Percentiles rank a stretch among this genome's conserved stretches.
Conservation (phyloP, 64 coral and sea anemone species). For the Catalaphyllia jardinei region DNA sequence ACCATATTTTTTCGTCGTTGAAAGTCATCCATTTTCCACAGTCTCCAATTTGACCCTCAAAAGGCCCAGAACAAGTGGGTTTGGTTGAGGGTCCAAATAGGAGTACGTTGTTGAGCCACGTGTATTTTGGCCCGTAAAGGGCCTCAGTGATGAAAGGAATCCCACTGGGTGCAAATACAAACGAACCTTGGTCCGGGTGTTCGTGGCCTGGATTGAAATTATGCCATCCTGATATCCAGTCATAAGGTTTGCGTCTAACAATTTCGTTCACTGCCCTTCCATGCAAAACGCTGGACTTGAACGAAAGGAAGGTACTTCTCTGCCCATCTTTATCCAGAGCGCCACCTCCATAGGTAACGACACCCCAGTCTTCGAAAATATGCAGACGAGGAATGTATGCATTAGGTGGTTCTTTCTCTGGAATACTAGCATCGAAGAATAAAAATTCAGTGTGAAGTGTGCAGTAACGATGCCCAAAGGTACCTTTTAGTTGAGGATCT, state of each 20-base stretch:
- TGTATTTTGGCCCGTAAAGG: conserved; percentile 70
- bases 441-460: conserved; percentile 85
- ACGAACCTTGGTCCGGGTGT: conserved; percentile 68
- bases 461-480: conserved; percentile 26
- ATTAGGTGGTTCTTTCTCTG: conserved; percentile 25
- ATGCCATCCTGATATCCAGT: conserved; percentile 42
- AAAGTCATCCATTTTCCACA: conserved; percentile 18
- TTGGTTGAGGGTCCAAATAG: conserved; percentile 24
- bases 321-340: neutral
- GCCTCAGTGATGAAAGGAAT: conserved; percentile 60
- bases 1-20: neutral
- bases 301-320: conserved; percentile 35
- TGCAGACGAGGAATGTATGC: conserved; percentile 20
- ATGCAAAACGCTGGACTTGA: conserved; percentile 61
- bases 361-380: conserved; percentile 68
- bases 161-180: conserved; percentile 44
- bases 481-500: neutral
- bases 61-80: neutral
- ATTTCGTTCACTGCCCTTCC: conserved; percentile 50
- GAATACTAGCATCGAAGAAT: conserved; percentile 73
- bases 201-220: conserved; percentile 64
- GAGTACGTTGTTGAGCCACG: conserved; percentile 67
- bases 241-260: conserved; percentile 2
- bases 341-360: conserved; percentile 32
- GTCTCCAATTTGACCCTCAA: conserved; percentile 37